Percentiles rank a stretch among this genome's conserved stretches.
phyloP scores from a whole-genome alignment of 37 sponge, comb jelly and placozoan genomes.

The Halisarca cf. caerulea region DNA sequence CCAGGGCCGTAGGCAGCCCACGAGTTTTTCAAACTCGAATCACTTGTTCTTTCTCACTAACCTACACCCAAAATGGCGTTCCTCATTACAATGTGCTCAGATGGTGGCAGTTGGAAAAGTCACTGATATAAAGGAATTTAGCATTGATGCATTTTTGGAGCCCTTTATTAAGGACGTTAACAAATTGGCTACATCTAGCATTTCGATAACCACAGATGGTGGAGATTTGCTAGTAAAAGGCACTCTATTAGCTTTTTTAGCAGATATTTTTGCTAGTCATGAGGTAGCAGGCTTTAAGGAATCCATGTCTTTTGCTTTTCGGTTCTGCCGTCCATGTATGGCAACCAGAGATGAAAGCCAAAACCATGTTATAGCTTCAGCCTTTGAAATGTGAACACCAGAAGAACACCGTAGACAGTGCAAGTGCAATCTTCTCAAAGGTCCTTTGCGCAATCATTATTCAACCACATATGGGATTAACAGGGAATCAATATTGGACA shows the following conservation, averaged over 20 bases:
- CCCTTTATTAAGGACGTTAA: conserved; percentile 39
- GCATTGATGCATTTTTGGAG: conserved; percentile 22
- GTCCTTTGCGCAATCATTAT: neutral
- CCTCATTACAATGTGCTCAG: neutral
- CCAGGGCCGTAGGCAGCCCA: no score
- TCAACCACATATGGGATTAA: conserved; percentile 18
- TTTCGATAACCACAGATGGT: neutral
- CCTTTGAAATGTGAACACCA: conserved; percentile 28
- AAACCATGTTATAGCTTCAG: conserved; percentile 4
- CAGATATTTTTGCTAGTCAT: neutral
- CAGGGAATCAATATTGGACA: neutral
- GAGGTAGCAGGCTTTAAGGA: conserved; percentile 25
- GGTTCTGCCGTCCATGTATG: conserved; percentile 32
- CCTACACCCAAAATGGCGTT: conserved; percentile 43
- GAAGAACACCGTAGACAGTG: conserved; percentile 18
- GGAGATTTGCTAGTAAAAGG: neutral
- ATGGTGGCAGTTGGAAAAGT: conserved; percentile 9
- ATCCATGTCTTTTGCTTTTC: conserved; percentile 32
- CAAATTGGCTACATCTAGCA: conserved; percentile 10
- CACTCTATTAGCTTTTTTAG: neutral
- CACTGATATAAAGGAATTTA: conserved; percentile 32
- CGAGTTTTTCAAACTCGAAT: no score
- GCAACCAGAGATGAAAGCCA: conserved; percentile 21
- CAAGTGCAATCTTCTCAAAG: no score
- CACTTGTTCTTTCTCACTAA: conserved; percentile 30